Evolutionary conservation across 2,113 vertebrate genomes (phyloP), one percentile per base, ranked within the genome.

Genomic region (Pyrgilauda ruficollis): DNA sequence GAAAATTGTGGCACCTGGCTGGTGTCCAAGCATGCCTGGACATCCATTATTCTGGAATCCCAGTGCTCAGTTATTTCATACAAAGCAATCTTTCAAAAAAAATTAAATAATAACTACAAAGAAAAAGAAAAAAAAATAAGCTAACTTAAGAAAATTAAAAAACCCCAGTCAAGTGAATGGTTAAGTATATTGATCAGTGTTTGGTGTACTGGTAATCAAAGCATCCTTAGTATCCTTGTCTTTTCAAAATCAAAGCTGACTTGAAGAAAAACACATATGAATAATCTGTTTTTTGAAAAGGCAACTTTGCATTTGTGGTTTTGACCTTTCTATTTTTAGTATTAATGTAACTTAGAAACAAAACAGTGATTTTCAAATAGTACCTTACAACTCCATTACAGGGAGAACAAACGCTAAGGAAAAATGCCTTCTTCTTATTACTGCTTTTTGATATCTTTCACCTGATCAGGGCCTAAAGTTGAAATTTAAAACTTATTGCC

Each of bases 1-100:
- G 63, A 89, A 94, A 83, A 89, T 86, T 96, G 82, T 94, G 86
- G 87, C 96, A 94, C 84, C 80, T 97, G 96, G 92, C 82, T 61
- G 41, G 5, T 84, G 95, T 96, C 90, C 90, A 84, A 49, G 23
- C 15, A 64, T 89, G 72, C 52, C 64, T 39, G 20, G 74, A 84
- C 79, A 74, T 97, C 86, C 30, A 44, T 96, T 97, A 77, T 97
- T 94, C 87, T 95, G 93, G 84, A 97, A 98, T 90, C 97, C 79
- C 89, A 95, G 93, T 55, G 56, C 68, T 97, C 84, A 97, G 94
- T 97, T 84, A 92, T 98, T 97, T 95, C 93, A 90, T 97, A 98
- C n/a, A 96, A 93, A 98, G 94, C 95, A 97, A 97, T 95, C 98
- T 97, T 96, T 80, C 49, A 31, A 97, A 94, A 97, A 98, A 98